Evolutionary conservation across 2,113 vertebrate species (phyloP).

Genomic region (Marmota monax): DNA sequence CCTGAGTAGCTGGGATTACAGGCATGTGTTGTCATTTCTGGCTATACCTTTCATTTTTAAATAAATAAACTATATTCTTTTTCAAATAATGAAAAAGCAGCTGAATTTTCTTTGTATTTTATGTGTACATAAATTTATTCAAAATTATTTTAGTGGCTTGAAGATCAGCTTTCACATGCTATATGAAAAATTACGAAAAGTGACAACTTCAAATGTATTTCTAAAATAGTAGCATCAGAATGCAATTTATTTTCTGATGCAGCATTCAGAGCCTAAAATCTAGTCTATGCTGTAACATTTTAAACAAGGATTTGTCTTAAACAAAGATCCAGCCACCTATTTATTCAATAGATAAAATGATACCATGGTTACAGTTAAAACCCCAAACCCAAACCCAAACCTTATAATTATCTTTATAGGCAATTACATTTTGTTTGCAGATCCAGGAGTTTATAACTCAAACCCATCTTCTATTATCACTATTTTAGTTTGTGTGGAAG

Average conservation of each 20-base stretch:
- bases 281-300: slow-evolving; percentile 28
- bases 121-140: slow-evolving; percentile 24
- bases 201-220: slow-evolving; percentile 61
- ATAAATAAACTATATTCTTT: slow-evolving; percentile 28
- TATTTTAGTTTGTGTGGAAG: slow-evolving; percentile 41
- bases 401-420: slow-evolving; percentile 52
- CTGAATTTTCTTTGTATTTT: slow-evolving; percentile 36
- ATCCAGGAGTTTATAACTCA: slow-evolving; percentile 41
- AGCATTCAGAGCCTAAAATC: slow-evolving; percentile 61
- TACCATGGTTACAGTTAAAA: slow-evolving; percentile 48
- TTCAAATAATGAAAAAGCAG: slow-evolving; percentile 46
- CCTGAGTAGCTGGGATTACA: neutral
- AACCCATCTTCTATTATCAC: slow-evolving; percentile 19
- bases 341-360: slow-evolving; percentile 42
- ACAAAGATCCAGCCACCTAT: slow-evolving; percentile 8
- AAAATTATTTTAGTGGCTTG: slow-evolving; percentile 45
- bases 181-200: slow-evolving; percentile 21
- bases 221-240: slow-evolving; percentile 41
- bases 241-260: slow-evolving; percentile 48
- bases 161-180: slow-evolving; percentile 56
- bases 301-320: slow-evolving; percentile 41
- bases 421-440: slow-evolving; percentile 52
- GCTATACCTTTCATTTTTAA: slow-evolving; percentile 58
- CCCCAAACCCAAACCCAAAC: neutral
- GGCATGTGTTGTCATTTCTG: neutral